phyloP scores from a whole-genome alignment of 2,888 invertebrate species.

The Dilophus febrilis region DNA sequence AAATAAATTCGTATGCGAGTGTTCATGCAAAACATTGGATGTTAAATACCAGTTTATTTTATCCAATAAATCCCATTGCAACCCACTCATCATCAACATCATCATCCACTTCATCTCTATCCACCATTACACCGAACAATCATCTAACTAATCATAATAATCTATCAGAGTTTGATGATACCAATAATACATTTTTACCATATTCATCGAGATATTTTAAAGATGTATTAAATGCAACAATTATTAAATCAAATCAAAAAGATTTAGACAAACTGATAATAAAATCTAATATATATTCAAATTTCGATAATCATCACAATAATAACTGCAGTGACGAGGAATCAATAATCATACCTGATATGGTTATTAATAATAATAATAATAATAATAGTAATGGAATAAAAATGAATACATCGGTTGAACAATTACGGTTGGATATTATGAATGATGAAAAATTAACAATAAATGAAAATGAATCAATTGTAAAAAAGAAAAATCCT shows the following conservation, averaged over 20 bases:
- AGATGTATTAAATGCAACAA: constrained; percentile 11
- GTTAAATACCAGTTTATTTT: constrained; percentile 29
- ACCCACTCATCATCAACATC: too few relatives aligned
- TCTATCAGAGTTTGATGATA: too few relatives aligned
- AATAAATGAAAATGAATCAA: constrained; percentile 18
- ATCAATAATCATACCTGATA: too few relatives aligned
- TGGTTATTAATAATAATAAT: too few relatives aligned
- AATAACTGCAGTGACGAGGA: too few relatives aligned
- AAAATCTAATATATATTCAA: background rate
- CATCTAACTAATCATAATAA: too few relatives aligned
- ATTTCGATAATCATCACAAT: constrained; percentile 33
- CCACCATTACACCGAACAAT: too few relatives aligned
- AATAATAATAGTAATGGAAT: background rate
- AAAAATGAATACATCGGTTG: constrained; percentile 15
- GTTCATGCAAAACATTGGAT: constrained; percentile 31
- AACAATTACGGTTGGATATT: constrained; percentile 15
- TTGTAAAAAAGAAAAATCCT: constrained; percentile 51
- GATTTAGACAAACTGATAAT: constrained; percentile 9
- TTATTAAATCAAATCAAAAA: constrained; percentile 5
- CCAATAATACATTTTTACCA: constrained; percentile 17
- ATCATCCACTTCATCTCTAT: too few relatives aligned
- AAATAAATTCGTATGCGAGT: too few relatives aligned
- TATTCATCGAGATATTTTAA: constrained; percentile 16
- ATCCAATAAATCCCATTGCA: constrained; percentile 16
- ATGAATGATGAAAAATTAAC: constrained; percentile 12